Base-by-base conservation (phyloP, 2,113 vertebrate genomes). In the Oophaga pumilio region DNA sequence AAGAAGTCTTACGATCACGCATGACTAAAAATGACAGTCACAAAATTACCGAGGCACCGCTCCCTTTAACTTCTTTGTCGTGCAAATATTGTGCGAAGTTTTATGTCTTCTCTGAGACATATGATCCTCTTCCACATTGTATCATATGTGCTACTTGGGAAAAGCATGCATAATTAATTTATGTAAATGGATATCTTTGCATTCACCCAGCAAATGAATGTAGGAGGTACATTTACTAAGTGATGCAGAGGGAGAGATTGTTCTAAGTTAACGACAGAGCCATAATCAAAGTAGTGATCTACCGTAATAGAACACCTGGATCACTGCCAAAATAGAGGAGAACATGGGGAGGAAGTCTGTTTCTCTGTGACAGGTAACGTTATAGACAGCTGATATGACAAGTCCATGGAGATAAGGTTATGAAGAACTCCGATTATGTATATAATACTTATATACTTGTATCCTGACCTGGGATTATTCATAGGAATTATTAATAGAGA, bases 191-290 rank as follows among this genome's bases (percentile, higher is more conserved):
- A n/a, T 68, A n/a, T 68, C 60, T n/a, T 11, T 82, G 80, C 62
- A 68, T 82, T 52, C 62, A 68, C 80, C 60, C 68, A n/a, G 60
- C 80, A 20, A 9, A 20, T n/a, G 28, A 81, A 60, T 64, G 53
- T 33, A 79, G 10, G 53, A 56, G 62, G 13, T n/a, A 49, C 15
- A 66, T 50, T 11, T 43, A n/a, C 26, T 66, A 50, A 62, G 59
- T 14, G 28, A 52, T 82, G 62, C 59, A 52, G 33, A 66, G 60
- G 60, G 60, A 24, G 80, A 68, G 24, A 24, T 52, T 82, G 20
- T 59, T 59, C 77, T 79, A 79, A 79, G n/a, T 82, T 66, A 82
- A 82, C 52, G 80, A 82, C 80, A 52, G 15, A 66, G 60, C 50
- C 22, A 66, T 66, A 50, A 79, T 79, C 53, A 24, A 59, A 66